A percentile compares a stretch with the other conserved stretches of the same genome.
Conservation (phyloP, 1,140 invertebrate species). For the Lutraria rhynchaena region DNA sequence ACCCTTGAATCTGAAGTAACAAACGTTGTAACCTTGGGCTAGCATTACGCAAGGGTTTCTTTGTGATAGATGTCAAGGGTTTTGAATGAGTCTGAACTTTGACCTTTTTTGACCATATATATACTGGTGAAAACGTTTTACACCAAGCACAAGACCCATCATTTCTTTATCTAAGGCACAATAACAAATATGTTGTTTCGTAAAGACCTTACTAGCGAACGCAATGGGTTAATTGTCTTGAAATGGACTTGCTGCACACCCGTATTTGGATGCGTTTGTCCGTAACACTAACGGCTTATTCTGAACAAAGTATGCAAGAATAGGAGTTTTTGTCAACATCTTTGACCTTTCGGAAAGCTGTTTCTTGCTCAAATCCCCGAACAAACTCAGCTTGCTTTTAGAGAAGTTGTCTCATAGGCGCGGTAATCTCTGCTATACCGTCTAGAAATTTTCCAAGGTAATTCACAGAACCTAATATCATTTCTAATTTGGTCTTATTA, state of each 20-base stretch:
- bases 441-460: conserved; percentile 10
- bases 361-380: conserved; percentile 48
- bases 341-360: too few relatives aligned
- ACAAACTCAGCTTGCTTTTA: too few relatives aligned
- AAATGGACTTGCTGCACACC: conserved; percentile 79
- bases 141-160: conserved; percentile 81
- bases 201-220: conserved; percentile 81
- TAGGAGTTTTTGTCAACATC: conserved; percentile 39
- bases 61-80: conserved; percentile 52
- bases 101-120: conserved; percentile 70
- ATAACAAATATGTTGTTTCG: conserved; percentile 81
- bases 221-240: conserved; percentile 82
- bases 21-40: conserved; percentile 56
- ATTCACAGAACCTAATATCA: conserved; percentile 76
- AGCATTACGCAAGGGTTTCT: conserved; percentile 53
- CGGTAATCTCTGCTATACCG: conserved; percentile 15
- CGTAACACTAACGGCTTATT: conserved; percentile 54
- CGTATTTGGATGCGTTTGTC: conserved; percentile 65
- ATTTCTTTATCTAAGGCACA: too few relatives aligned
- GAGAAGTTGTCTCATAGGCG: conserved; percentile 12
- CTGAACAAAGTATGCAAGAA: conserved; percentile 62
- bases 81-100: conserved; percentile 58
- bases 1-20: conserved; percentile 79
- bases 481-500: too few relatives aligned
- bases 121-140: conserved; percentile 79